A percentile compares a stretch with the other conserved stretches of the same genome.
Evolutionary conservation across 2,888 invertebrate genomes (phyloP).

Genomic region (Cheilosia impressa): DNA sequence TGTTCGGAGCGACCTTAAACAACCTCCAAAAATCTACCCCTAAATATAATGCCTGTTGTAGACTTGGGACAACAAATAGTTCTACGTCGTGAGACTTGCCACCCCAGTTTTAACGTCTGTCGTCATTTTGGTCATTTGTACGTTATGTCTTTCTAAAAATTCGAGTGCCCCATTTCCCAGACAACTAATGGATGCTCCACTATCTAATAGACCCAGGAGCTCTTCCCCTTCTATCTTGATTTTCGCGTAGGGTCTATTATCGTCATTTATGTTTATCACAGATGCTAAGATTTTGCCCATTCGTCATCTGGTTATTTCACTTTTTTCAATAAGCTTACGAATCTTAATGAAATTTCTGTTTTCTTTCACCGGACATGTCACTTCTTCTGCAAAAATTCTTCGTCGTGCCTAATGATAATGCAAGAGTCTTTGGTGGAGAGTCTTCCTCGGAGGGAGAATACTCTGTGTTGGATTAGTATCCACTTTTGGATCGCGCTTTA

Average conservation of each 20-base stretch:
- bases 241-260: conserved; percentile 22
- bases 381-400: conserved; percentile 3
- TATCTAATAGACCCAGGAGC: conserved; percentile 1
- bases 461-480: too few species aligned
- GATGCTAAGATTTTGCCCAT: not conserved
- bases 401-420: not conserved
- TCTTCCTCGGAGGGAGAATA: too few species aligned
- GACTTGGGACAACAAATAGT: too few species aligned
- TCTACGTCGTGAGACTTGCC: too few species aligned
- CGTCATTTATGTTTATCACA: conserved; percentile 8
- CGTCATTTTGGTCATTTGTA: not conserved
- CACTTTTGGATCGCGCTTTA: too few species aligned
- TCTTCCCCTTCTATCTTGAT: conserved; percentile 1
- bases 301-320: not conserved
- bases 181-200: conserved; percentile 9
- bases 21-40: too few species aligned
- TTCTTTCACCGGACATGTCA: not conserved
- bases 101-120: not conserved
- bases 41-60: too few species aligned
- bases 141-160: not conserved
- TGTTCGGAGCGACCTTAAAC: too few species aligned
- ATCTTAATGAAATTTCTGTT: not conserved
- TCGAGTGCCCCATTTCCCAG: conserved; percentile 12
- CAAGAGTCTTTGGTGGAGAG: not conserved
- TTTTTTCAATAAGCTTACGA: not conserved